These are phyloP conservation scores for Oeneis ivallda DNA, from an alignment of 2,888 invertebrate species.

Conservation along the genomic window DNA sequence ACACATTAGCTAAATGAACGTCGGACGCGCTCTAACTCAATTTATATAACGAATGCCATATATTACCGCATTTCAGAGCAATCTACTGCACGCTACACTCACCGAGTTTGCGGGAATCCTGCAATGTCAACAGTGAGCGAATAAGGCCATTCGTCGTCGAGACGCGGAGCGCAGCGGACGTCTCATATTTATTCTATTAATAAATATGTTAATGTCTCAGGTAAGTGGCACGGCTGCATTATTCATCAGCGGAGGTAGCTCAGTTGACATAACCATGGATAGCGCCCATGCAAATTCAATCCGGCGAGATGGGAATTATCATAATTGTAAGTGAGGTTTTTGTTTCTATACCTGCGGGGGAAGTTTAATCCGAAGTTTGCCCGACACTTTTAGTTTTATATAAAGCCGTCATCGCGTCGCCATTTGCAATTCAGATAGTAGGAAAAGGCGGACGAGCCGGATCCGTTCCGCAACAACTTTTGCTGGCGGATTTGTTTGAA, in stretches of 20 bases:
- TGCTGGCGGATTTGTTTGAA: conserved; percentile 71
- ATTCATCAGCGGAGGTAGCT: conserved; percentile 75
- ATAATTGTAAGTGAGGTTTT: conserved; percentile 80
- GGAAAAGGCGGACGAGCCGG: conserved; percentile 71
- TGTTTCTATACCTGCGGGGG: conserved; percentile 77
- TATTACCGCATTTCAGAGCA: conserved; percentile 71
- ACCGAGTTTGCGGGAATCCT: conserved; percentile 56
- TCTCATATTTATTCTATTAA: conserved; percentile 80
- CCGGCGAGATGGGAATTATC: conserved; percentile 78
- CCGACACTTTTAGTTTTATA: conserved; percentile 80
- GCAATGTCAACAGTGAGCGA: conserved; percentile 63
- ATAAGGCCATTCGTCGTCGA: conserved; percentile 52
- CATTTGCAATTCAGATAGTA: conserved; percentile 80
- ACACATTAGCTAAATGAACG: conserved; percentile 76
- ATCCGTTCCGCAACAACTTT: conserved; percentile 66
- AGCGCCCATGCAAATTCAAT: conserved; percentile 79
- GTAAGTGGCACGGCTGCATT: conserved; percentile 78
- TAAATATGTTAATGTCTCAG: conserved; percentile 79
- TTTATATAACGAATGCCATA: conserved; percentile 80
- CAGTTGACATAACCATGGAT: conserved; percentile 80
- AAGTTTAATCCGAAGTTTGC: conserved; percentile 80
- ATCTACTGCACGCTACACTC: conserved; percentile 58
- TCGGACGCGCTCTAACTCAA: conserved; percentile 71
- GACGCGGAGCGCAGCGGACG: conserved; percentile 60
- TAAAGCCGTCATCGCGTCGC: conserved; percentile 73